A percentile compares a stretch with the other conserved stretches of the same genome.
Evolutionary conservation across 2,888 invertebrate genomes (phyloP).

Genomic region (Amphipoea lucens): DNA sequence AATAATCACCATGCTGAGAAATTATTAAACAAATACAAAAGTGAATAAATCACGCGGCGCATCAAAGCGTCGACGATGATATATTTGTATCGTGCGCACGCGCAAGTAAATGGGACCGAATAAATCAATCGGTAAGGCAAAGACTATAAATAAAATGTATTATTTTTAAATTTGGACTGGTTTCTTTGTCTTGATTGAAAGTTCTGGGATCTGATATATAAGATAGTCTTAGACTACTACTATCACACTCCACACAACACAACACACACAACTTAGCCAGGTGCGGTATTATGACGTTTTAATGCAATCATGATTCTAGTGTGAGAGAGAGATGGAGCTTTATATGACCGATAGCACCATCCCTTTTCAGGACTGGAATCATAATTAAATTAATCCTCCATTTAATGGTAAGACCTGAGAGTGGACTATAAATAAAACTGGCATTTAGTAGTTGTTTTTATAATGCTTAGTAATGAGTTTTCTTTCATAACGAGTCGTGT

Average conservation of each 20-base stretch:
- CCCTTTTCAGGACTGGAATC: not conserved
- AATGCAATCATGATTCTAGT: not conserved
- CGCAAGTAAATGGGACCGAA: conserved; percentile 77
- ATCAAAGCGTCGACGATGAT: conserved; percentile 77
- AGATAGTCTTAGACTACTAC: too few relatives aligned
- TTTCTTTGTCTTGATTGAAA: not conserved
- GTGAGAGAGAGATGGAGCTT: not conserved
- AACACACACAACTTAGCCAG: not conserved
- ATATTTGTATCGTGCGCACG: conserved; percentile 79
- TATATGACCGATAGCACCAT: not conserved
- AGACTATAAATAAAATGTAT: conserved; percentile 64
- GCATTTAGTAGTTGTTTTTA: not conserved
- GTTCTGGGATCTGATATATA: not conserved
- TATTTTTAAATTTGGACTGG: not conserved
- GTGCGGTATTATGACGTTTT: not conserved
- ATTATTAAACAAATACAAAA: conserved; percentile 74
- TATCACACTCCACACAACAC: not conserved
- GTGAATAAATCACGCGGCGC: conserved; percentile 74
- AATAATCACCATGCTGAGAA: conserved; percentile 62
- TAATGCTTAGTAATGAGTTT: not conserved
- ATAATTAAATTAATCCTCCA: not conserved
- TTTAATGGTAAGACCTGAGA: not conserved
- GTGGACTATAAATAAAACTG: not conserved
- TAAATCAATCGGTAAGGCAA: conserved; percentile 77
- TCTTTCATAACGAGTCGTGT: not conserved